Conservation (phyloP, 2,113 vertebrate genomes). For the Drymodes brunneopygia region DNA sequence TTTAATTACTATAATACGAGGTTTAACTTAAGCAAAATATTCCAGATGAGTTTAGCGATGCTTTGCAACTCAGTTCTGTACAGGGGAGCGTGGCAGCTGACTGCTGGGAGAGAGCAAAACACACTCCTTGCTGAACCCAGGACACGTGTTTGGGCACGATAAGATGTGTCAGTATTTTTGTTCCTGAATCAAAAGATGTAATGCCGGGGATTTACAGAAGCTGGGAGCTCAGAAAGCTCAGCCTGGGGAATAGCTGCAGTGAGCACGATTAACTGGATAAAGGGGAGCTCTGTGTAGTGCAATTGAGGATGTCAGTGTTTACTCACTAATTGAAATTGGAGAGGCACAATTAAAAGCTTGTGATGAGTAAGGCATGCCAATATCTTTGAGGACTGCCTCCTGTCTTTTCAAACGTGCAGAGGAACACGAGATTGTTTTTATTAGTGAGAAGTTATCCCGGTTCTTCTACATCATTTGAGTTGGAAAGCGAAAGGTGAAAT, state of each 20-base stretch:
- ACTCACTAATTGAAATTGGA: conserved; percentile 50
- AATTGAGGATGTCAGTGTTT: conserved; percentile 26
- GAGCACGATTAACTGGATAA: conserved; percentile 42
- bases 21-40: conserved; percentile 59
- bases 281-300: not conserved
- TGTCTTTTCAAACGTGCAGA: not conserved
- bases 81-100: not conserved
- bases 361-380: not conserved
- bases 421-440: not conserved
- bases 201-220: not conserved
- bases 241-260: not conserved
- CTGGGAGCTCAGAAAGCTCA: not conserved
- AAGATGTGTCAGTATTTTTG: conserved; percentile 40
- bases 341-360: conserved; percentile 37
- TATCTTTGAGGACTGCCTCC: not conserved
- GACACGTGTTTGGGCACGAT: conserved; percentile 36
- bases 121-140: not conserved
- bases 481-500: not conserved
- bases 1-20: conserved; percentile 68
- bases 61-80: conserved; percentile 48
- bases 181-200: conserved; percentile 32
- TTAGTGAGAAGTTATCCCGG: not conserved
- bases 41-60: conserved; percentile 11
- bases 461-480: not conserved
- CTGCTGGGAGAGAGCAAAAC: not conserved